Evolutionary conservation across 2,797 vertebrate genomes (phyloP), one percentile per base, ranked within the genome.

Genomic region (Spea hammondii): DNA sequence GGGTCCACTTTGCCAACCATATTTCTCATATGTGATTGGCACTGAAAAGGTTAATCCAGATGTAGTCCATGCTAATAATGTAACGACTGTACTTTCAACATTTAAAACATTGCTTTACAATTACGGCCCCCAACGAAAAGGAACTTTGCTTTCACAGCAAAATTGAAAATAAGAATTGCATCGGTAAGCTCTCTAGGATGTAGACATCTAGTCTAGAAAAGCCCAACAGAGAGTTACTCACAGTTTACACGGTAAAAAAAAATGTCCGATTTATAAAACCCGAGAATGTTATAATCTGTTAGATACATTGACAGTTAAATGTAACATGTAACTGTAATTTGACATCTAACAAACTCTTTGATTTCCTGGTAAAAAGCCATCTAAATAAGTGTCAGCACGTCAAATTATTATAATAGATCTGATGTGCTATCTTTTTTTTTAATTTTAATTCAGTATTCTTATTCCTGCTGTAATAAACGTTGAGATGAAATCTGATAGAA

Each of bases 141-240:
- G 89, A 88, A 86, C 89, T 89, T 91, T 89, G 89, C 85, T 90
- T 91, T 91, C 91, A 91, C 86, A 89, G 90, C 84, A 87, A 85
- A 91, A 90, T 88, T 90, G n/a, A 13, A 65, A 72, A 87, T 83
- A 85, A 87, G 78, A 92, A 91, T 92, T 91, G 90, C 90, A 92
- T 90, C 88, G 89, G 88, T 85, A 88, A 90, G 84, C 84, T 87
- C 85, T 89, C 83, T 86, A 93, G 89, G 91, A 91, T 85, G 90
- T 83, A 92, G 90, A 90, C 91, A 89, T 92, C 91, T 92, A 87
- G 91, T 92, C 91, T 92, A 87, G 86, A 84, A 79, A 84, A 89
- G 75, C 87, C 91, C 88, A 90, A 89, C 89, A 85, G 90, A 87
- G 88, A 92, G 88, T 91, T 92, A 88, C 90, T 91, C 79, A 50